phyloP scores from a whole-genome alignment of 2,888 invertebrate genomes.

The Incurvaria masculella region DNA sequence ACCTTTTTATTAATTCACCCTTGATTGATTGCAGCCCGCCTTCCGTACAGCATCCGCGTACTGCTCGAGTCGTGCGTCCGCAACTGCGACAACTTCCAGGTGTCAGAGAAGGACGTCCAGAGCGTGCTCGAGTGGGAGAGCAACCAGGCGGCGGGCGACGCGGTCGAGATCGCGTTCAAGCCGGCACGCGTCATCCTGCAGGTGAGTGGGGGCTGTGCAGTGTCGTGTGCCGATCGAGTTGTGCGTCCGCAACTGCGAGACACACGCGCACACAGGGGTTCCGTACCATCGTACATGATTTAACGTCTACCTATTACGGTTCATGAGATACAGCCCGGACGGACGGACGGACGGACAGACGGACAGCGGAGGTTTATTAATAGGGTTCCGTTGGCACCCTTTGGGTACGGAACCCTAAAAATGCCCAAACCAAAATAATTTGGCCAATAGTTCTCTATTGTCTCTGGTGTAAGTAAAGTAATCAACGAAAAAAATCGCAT shows the following conservation, averaged over 20 bases:
- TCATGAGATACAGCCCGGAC: too few relatives aligned
- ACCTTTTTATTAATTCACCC: background rate
- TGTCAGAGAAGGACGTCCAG: slow-evolving; percentile 79
- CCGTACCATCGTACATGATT: too few relatives aligned
- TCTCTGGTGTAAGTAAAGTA: too few relatives aligned
- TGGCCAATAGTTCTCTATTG: too few relatives aligned
- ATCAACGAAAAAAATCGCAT: slow-evolving; percentile 6
- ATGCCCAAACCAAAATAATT: too few relatives aligned
- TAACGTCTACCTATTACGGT: too few relatives aligned
- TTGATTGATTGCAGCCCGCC: slow-evolving; percentile 53
- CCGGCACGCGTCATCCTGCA: slow-evolving; percentile 95
- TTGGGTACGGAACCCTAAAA: too few relatives aligned
- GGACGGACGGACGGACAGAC: too few relatives aligned
- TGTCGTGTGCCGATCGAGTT: background rate
- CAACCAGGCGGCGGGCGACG: slow-evolving; percentile 63
- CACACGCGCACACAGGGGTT: too few relatives aligned
- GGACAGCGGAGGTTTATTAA: too few relatives aligned
- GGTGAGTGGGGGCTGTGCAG: too few relatives aligned
- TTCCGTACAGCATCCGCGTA: slow-evolving; percentile 91
- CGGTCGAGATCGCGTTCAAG: slow-evolving; percentile 93
- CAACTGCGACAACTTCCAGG: slow-evolving; percentile 95
- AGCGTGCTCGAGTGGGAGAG: slow-evolving; percentile 86
- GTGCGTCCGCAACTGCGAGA: background rate
- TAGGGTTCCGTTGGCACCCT: too few relatives aligned
- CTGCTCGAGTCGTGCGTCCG: slow-evolving; percentile 93